Percentiles rank a stretch among this genome's conserved stretches.
phyloP scores from a whole-genome alignment of 2,113 vertebrate species.

The Hepsetus odoe region DNA sequence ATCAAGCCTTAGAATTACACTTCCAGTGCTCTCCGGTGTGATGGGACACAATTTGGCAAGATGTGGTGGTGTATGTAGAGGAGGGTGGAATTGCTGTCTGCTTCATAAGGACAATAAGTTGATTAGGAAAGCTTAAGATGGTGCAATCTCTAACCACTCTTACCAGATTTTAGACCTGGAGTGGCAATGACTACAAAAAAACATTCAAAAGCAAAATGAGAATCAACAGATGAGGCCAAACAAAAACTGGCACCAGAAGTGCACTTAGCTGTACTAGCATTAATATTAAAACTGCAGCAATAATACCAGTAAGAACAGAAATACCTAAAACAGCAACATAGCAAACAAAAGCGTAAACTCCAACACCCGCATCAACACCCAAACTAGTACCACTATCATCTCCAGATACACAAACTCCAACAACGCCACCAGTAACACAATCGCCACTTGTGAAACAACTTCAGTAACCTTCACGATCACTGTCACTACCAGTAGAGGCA shows the following conservation, averaged over 20 bases:
- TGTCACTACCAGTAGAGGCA: background rate
- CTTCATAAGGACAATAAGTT: background rate
- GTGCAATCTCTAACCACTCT: background rate
- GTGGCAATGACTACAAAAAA: background rate
- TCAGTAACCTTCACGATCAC: background rate
- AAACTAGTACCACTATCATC: background rate
- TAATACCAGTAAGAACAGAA: no score
- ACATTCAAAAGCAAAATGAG: background rate
- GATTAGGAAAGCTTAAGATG: background rate
- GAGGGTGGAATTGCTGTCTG: background rate
- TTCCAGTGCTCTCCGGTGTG: constrained; percentile 7
- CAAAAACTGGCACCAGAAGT: background rate
- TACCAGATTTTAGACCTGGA: background rate
- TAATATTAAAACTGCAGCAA: background rate
- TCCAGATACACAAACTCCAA: background rate
- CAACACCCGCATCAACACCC: background rate
- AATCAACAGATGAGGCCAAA: background rate
- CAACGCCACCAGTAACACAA: background rate
- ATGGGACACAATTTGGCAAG: background rate
- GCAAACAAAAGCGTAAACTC: background rate
- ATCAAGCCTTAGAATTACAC: constrained; percentile 45
- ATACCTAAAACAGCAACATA: background rate
- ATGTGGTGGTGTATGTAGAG: background rate
- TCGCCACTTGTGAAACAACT: background rate
- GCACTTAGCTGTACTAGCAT: background rate